A percentile compares a stretch with the other conserved stretches of the same genome.
phyloP scores from a whole-genome alignment of 2,113 vertebrate species.

The Mandrillus leucophaeus region DNA sequence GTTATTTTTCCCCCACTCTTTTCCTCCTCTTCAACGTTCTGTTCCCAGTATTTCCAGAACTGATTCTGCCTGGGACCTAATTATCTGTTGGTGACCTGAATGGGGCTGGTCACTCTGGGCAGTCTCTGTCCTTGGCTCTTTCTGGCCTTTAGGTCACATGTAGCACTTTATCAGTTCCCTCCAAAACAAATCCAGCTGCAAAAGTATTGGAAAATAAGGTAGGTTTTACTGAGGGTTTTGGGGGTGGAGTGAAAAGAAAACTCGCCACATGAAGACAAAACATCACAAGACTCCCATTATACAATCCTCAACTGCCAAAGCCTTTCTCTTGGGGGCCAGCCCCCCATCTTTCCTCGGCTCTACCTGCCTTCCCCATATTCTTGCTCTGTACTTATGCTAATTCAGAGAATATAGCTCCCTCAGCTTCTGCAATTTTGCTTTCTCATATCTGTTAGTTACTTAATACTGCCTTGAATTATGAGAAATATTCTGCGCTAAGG shows the following conservation, averaged over 20 bases:
- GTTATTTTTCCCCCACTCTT: background rate
- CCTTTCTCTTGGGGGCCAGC: background rate
- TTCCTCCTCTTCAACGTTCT: background rate
- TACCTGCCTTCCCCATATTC: background rate
- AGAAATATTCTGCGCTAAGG: background rate
- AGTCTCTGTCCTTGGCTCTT: background rate
- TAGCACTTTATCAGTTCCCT: background rate
- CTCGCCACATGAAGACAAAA: background rate
- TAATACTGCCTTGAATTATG: background rate
- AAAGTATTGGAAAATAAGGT: background rate
- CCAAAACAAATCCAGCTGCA: slow-evolving; percentile 17
- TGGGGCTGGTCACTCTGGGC: background rate
- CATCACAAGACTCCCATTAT: background rate
- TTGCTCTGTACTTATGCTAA: background rate
- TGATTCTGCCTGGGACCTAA: background rate
- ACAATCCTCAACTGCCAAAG: background rate
- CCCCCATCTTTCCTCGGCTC: background rate
- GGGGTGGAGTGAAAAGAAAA: background rate
- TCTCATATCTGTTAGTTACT: background rate
- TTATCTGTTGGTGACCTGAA: background rate
- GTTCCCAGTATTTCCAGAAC: background rate
- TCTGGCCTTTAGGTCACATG: background rate
- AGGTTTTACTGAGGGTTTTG: slow-evolving; percentile 2
- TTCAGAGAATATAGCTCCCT: background rate
- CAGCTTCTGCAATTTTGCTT: background rate